Percentiles rank a stretch among this genome's conserved stretches.
Evolutionary conservation across 2,113 vertebrate genomes (phyloP).

Genomic region (Psophia crepitans): DNA sequence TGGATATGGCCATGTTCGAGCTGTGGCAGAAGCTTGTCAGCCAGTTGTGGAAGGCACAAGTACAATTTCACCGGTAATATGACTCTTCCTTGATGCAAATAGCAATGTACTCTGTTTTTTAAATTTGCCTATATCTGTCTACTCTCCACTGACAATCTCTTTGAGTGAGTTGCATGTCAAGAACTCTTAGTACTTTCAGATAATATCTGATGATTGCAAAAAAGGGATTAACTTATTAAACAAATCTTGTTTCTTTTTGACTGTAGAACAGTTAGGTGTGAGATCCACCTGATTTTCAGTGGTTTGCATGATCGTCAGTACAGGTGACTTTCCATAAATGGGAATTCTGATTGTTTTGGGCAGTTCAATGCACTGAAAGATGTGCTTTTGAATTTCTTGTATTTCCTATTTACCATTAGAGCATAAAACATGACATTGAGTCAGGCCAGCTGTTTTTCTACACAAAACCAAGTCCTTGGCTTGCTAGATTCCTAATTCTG

Average conservation of each 20-base stretch:
- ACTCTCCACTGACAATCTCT: background rate
- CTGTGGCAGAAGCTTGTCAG: slow-evolving; percentile 96
- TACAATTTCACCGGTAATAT: slow-evolving; percentile 88
- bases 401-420: background rate
- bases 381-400: background rate
- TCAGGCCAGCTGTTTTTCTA: background rate
- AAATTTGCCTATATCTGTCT: background rate
- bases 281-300: background rate
- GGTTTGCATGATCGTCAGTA: background rate
- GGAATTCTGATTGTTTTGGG: background rate
- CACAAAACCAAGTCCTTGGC: background rate
- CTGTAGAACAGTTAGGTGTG: background rate
- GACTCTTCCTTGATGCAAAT: background rate
- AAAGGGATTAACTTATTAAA: background rate
- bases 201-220: background rate
- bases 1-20: slow-evolving; percentile 94
- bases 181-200: background rate
- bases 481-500: background rate
- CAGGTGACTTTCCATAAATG: background rate
- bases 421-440: background rate
- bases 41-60: slow-evolving; percentile 90
- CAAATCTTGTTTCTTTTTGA: background rate
- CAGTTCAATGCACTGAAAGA: background rate
- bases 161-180: background rate
- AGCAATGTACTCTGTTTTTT: background rate